These are phyloP conservation scores for Drosophila planitibia DNA, from an alignment of 2,888 invertebrate genomes.

Conservation along the genomic window DNA sequence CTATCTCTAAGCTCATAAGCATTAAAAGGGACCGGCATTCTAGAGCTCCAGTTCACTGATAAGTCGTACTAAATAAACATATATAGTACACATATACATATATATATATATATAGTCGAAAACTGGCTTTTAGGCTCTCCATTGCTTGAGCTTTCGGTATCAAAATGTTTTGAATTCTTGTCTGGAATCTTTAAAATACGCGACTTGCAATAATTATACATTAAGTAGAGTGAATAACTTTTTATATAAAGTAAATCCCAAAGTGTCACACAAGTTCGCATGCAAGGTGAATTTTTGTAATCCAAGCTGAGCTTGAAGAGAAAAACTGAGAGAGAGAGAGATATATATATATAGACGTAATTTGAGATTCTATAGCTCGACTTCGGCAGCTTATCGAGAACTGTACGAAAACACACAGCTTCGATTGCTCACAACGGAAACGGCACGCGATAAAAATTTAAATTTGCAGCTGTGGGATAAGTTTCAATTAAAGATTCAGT, in stretches of 20 bases:
- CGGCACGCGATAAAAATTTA: conserved; percentile 60
- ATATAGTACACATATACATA: background rate
- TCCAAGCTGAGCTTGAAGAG: conserved; percentile 31
- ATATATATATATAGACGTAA: background rate
- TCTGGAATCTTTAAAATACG: conserved; percentile 16
- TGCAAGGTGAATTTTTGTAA: conserved; percentile 54
- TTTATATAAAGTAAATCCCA: conserved; percentile 40
- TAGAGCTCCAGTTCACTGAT: conserved; percentile 30
- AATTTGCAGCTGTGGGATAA: conserved; percentile 12
- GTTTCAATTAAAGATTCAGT: conserved; percentile 12
- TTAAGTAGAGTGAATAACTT: background rate
- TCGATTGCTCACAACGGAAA: conserved; percentile 59
- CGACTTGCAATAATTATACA: conserved; percentile 26
- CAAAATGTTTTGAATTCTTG: conserved; percentile 14
- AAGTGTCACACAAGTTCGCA: conserved; percentile 58
- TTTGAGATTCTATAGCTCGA: conserved; percentile 3
- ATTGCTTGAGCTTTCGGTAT: conserved; percentile 26
- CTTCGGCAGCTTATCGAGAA: conserved; percentile 6
- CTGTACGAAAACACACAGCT: conserved; percentile 11
- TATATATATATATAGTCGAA: background rate
- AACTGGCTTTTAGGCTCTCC: conserved; percentile 32
- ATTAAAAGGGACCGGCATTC: conserved; percentile 70
- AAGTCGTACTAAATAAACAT: conserved; percentile 19
- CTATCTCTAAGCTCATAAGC: conserved; percentile 54
- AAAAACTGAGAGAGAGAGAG: background rate